Percentiles rank a stretch among this genome's conserved stretches.
These are phyloP conservation scores for Nibea albiflora DNA, from an alignment of 2,113 vertebrate species.

Conservation along the genomic window DNA sequence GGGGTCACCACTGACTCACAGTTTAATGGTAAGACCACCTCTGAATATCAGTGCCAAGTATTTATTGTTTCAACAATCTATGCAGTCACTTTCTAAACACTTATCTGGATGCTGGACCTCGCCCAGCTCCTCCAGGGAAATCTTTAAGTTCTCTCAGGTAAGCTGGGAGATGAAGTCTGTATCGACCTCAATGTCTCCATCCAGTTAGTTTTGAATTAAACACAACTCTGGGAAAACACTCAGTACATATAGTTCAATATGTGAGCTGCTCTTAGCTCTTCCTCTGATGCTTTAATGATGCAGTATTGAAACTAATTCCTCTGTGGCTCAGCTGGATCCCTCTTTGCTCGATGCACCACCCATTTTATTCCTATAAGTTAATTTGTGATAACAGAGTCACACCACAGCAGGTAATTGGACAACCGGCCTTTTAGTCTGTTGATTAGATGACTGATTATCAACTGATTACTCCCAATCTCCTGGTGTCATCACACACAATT, in stretches of 20 bases:
- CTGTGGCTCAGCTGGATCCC: slow-evolving; percentile 16
- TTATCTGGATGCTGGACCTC: not conserved
- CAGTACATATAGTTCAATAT: not conserved
- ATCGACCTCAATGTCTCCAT: not conserved
- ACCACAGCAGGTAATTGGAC: slow-evolving; percentile 17
- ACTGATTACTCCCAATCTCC: not conserved
- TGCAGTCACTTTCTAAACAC: not conserved
- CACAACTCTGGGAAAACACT: not conserved
- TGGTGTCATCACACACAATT: slow-evolving; percentile 19
- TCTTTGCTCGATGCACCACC: not conserved
- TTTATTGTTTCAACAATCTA: not conserved
- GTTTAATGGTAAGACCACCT: not conserved
- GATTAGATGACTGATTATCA: slow-evolving; percentile 7
- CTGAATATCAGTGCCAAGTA: not conserved
- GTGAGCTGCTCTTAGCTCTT: not conserved
- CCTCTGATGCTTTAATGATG: not conserved
- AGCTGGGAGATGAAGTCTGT: not conserved
- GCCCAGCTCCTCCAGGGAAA: not conserved
- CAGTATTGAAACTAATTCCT: not conserved
- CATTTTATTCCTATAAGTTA: not conserved
- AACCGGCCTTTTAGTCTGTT: slow-evolving; percentile 7
- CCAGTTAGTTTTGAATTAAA: not conserved
- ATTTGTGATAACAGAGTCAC: not conserved
- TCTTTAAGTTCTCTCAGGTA: not conserved
- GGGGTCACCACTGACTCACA: too few species aligned